Percentiles rank a stretch among this genome's conserved stretches.
phyloP scores from a whole-genome alignment of 2,797 vertebrate species.

The Malurus splendens region DNA sequence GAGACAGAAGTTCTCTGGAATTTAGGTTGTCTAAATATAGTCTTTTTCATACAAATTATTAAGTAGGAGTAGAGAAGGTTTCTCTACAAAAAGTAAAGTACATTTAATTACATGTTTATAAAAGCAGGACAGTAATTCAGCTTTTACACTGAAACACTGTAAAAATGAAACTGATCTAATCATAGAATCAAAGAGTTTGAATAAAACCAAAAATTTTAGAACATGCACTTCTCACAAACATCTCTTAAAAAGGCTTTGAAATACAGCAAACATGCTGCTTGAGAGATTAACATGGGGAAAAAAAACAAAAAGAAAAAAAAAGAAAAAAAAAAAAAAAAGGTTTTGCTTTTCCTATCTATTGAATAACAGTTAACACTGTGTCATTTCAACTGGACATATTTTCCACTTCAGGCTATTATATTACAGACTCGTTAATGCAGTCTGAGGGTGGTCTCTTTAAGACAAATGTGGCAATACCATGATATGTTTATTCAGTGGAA shows the following conservation, averaged over 20 bases:
- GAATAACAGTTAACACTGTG: slow-evolving; percentile 13
- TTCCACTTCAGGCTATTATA: slow-evolving; percentile 38
- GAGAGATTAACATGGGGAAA: neutral
- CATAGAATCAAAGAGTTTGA: neutral
- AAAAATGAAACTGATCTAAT: neutral
- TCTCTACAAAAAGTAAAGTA: neutral
- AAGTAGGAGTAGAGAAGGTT: neutral
- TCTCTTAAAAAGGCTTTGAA: neutral
- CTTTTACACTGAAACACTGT: neutral
- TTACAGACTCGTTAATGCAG: slow-evolving; percentile 36
- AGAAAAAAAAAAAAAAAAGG: neutral
- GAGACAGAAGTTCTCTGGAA: slow-evolving; percentile 7
- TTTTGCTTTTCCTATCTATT: neutral
- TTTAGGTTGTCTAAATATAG: slow-evolving; percentile 26
- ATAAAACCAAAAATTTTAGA: neutral
- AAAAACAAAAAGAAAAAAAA: neutral
- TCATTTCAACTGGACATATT: slow-evolving; percentile 31
- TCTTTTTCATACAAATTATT: neutral
- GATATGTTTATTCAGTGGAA: slow-evolving; percentile 66
- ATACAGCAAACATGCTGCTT: neutral
- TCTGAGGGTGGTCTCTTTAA: slow-evolving; percentile 69
- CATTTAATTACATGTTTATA: neutral
- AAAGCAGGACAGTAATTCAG: neutral
- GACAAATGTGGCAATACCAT: slow-evolving; percentile 54
- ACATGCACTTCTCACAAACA: neutral